A percentile compares a stretch with the other conserved stretches of the same genome.
phyloP scores from a whole-genome alignment of 2,888 invertebrate genomes.

The Ophioninae sp. region DNA sequence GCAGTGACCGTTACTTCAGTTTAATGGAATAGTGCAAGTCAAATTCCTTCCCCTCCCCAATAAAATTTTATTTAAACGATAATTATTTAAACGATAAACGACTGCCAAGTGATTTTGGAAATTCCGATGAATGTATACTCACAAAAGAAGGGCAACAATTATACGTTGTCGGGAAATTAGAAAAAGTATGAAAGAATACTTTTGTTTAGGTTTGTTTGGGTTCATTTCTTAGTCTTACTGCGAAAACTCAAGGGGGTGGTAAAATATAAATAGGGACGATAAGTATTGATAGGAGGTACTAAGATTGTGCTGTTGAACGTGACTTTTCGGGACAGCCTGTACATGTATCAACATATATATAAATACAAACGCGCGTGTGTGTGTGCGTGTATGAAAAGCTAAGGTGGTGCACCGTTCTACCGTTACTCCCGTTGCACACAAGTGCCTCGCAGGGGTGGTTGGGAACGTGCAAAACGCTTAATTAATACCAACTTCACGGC shows the following conservation, averaged over 20 bases:
- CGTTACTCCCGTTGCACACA: conserved; percentile 33
- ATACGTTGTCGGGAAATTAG: too few species aligned
- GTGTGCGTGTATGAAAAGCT: conserved; percentile 8
- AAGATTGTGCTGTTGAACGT: neutral
- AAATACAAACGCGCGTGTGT: neutral
- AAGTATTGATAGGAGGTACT: neutral
- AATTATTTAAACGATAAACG: too few species aligned
- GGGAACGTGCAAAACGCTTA: conserved; percentile 66
- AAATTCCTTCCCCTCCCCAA: conserved; percentile 35
- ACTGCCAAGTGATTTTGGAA: too few species aligned
- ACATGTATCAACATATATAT: neutral
- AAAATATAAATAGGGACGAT: neutral
- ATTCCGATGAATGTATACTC: too few species aligned
- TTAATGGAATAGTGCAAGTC: conserved; percentile 63
- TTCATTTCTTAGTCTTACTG: too few species aligned
- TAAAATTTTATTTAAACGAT: neutral
- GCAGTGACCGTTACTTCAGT: conserved; percentile 61
- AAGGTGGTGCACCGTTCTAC: conserved; percentile 19
- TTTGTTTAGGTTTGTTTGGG: too few species aligned
- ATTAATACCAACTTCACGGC: conserved; percentile 76
- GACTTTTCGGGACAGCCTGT: neutral
- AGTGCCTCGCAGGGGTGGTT: conserved; percentile 50
- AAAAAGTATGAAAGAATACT: too few species aligned
- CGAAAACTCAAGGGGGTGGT: neutral
- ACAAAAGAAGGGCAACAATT: too few species aligned